A percentile compares a stretch with the other conserved stretches of the same genome.
Evolutionary conservation across 2,888 invertebrate species (phyloP).

Genomic region (Ochropacha duplaris): DNA sequence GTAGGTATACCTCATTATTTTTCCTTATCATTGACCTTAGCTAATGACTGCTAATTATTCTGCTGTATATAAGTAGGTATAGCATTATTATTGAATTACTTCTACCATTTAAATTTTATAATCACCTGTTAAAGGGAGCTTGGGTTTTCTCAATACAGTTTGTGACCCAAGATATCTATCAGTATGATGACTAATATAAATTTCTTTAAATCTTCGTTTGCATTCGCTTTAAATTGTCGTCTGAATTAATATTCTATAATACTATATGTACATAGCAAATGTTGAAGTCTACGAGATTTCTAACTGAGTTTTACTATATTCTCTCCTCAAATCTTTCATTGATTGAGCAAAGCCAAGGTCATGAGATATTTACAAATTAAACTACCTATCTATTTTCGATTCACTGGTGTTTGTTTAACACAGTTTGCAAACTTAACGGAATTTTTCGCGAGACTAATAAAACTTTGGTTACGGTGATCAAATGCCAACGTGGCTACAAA

Average conservation of each 20-base stretch:
- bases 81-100: not conserved
- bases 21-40: too few relatives aligned
- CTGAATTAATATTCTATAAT: too few relatives aligned
- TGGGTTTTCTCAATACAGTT: not conserved
- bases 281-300: not conserved
- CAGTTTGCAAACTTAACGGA: not conserved
- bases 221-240: too few relatives aligned
- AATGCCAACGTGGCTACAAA: conserved; percentile 26
- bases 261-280: too few relatives aligned
- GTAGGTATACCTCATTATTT: not conserved
- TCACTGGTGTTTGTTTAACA: not conserved
- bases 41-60: too few relatives aligned
- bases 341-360: not conserved
- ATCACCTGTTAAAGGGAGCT: not conserved
- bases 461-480: conserved; percentile 23
- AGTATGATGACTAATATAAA: not conserved
- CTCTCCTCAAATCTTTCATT: not conserved
- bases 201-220: not conserved
- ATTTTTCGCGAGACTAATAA: conserved; percentile 8
- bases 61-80: too few relatives aligned
- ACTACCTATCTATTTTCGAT: not conserved
- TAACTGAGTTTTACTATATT: not conserved
- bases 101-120: not conserved
- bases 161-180: not conserved
- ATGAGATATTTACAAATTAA: not conserved